phyloP scores from a whole-genome alignment of 2,888 invertebrate species.

The Athalia circularis region DNA sequence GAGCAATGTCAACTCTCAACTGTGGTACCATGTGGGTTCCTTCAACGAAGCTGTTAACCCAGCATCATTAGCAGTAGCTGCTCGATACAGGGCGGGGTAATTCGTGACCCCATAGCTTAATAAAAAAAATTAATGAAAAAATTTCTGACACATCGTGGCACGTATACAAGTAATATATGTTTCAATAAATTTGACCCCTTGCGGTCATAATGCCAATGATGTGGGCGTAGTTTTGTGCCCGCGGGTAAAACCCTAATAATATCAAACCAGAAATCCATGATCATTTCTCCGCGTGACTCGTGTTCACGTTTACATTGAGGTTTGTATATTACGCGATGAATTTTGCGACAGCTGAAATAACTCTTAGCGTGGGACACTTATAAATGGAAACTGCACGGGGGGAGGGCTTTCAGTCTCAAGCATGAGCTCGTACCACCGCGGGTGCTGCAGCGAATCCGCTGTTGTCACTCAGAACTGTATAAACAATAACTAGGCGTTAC shows the following conservation, averaged over 20 bases:
- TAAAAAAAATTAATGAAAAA: conserved; percentile 34
- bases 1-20: conserved; percentile 26
- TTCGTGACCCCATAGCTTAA: conserved; percentile 16
- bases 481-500: conserved; percentile 37
- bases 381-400: conserved; percentile 37
- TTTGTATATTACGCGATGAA: conserved; percentile 18
- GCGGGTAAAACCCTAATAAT: not conserved
- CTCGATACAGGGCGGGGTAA: conserved; percentile 32
- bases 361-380: conserved; percentile 36
- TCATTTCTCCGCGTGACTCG: conserved; percentile 20
- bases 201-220: not conserved
- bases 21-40: conserved; percentile 35
- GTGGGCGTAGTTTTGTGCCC: conserved; percentile 4
- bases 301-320: not conserved
- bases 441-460: conserved; percentile 26
- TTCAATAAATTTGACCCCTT: conserved; percentile 31
- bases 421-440: conserved; percentile 16
- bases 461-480: conserved; percentile 40
- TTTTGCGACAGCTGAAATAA: conserved; percentile 41
- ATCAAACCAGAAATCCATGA: conserved; percentile 9
- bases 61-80: conserved; percentile 34
- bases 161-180: too few relatives aligned
- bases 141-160: not conserved
- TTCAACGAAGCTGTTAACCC: conserved; percentile 38
- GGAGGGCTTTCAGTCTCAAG: conserved; percentile 41